phyloP scores from a whole-genome alignment of 2,888 invertebrate genomes.

The Amphipoea lucens region DNA sequence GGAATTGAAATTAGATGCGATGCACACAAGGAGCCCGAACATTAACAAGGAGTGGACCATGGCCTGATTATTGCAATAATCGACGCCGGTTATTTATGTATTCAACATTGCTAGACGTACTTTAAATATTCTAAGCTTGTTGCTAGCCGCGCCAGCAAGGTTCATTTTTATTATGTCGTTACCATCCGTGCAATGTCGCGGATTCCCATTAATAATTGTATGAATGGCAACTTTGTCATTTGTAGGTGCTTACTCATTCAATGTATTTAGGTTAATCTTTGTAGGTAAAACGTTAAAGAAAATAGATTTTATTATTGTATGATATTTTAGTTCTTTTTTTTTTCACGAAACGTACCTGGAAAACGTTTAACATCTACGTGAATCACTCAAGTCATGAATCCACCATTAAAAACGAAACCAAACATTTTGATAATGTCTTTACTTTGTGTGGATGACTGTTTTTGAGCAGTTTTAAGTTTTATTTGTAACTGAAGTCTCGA shows the following conservation, averaged over 20 bases:
- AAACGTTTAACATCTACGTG: neutral
- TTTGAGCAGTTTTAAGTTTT: neutral
- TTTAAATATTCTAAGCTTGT: constrained; percentile 48
- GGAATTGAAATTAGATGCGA: constrained; percentile 38
- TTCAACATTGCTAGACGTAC: constrained; percentile 12
- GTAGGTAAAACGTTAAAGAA: neutral
- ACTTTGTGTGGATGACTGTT: neutral
- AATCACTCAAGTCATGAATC: neutral
- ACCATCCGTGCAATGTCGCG: constrained; percentile 7
- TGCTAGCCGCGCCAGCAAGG: constrained; percentile 38
- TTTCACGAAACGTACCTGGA: neutral
- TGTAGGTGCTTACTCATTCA: neutral
- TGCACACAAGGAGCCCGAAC: constrained; percentile 26
- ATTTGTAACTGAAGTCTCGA: neutral
- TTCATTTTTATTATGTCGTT: constrained; percentile 39
- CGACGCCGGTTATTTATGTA: constrained; percentile 40
- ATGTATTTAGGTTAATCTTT: constrained; percentile 14
- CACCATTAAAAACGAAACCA: neutral
- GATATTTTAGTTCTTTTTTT: constrained; percentile 1
- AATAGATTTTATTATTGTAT: constrained; percentile 8
- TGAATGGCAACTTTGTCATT: constrained; percentile 39
- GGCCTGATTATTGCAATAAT: constrained; percentile 70
- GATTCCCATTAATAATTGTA: constrained; percentile 6
- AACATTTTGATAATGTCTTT: neutral
- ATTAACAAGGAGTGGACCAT: constrained; percentile 67